These are phyloP conservation scores for Coccyzus lansbergi DNA, from an alignment of 2,797 vertebrate genomes.

Conservation along the genomic window DNA sequence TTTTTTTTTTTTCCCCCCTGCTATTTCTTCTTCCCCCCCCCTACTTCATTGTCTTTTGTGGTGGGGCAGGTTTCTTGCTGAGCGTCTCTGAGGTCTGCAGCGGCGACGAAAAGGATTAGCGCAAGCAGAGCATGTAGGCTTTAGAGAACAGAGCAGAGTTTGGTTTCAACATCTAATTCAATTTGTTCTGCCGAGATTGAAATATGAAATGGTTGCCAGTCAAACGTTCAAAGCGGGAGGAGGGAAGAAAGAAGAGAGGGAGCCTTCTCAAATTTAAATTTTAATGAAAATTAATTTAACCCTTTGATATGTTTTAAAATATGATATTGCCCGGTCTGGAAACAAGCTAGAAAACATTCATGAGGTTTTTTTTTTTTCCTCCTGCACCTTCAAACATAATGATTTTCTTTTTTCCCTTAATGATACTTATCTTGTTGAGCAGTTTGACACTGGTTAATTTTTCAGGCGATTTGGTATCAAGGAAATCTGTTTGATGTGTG, in stretches of 20 bases:
- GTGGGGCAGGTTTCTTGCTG: constrained; percentile 47
- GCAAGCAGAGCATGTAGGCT: constrained; percentile 73
- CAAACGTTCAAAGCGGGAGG: constrained; percentile 74
- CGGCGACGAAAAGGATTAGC: constrained; percentile 70
- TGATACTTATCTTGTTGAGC: constrained; percentile 49
- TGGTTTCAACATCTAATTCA: constrained; percentile 83
- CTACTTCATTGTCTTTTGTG: constrained; percentile 54
- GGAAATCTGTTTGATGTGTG: constrained; percentile 48
- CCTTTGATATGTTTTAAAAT: constrained; percentile 63
- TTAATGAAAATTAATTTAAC: constrained; percentile 81
- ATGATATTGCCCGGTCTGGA: not conserved
- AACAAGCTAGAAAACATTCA: not conserved
- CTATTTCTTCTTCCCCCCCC: not conserved
- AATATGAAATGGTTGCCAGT: constrained; percentile 84
- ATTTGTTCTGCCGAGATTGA: constrained; percentile 85
- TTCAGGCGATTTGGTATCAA: constrained; percentile 56
- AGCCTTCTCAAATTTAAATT: constrained; percentile 77
- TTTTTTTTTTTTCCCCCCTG: not conserved
- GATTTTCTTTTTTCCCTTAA: constrained; percentile 30
- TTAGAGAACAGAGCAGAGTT: constrained; percentile 77
- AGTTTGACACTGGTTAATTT: constrained; percentile 43
- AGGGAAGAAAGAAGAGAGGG: constrained; percentile 36
- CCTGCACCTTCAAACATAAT: not conserved
- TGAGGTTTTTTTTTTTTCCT: not conserved
- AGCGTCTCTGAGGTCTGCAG: constrained; percentile 49